These are phyloP conservation scores for Lysandra coridon DNA, from an alignment of 2,888 invertebrate species.

Conservation along the genomic window DNA sequence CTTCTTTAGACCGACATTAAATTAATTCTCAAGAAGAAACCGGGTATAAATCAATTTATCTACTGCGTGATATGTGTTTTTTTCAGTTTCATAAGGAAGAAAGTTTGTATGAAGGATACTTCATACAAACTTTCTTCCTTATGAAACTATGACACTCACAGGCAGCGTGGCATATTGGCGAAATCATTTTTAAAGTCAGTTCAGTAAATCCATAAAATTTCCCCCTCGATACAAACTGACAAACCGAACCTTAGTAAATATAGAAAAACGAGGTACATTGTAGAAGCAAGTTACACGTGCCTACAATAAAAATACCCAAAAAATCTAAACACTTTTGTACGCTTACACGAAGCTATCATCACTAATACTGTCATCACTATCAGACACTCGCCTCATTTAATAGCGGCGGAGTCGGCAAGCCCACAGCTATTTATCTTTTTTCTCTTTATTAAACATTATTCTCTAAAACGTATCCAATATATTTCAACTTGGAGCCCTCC, in stretches of 20 bases:
- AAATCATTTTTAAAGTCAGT: too few species aligned
- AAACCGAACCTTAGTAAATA: not conserved
- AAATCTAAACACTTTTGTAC: not conserved
- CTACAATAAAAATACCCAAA: not conserved
- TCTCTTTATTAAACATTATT: conserved; percentile 17
- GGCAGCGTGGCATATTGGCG: too few species aligned
- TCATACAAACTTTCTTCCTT: too few species aligned
- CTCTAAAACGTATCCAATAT: conserved; percentile 19
- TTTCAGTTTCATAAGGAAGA: too few species aligned
- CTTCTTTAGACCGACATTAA: not conserved
- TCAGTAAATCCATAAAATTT: not conserved
- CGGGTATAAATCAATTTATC: too few species aligned
- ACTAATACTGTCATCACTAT: conserved; percentile 13
- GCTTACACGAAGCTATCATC: not conserved
- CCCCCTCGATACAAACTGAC: not conserved
- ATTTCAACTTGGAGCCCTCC: conserved; percentile 7
- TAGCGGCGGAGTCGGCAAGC: not conserved
- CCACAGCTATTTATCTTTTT: conserved; percentile 11
- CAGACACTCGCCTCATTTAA: conserved; percentile 3
- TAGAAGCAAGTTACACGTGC: not conserved
- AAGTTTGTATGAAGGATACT: too few species aligned
- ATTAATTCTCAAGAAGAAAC: not conserved
- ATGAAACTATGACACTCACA: not conserved
- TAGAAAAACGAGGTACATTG: too few species aligned
- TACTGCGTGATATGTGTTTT: too few species aligned